Evolutionary conservation across 2,888 invertebrate genomes (phyloP), one percentile per base, ranked within the genome.

Genomic region (Cheilosia impressa): DNA sequence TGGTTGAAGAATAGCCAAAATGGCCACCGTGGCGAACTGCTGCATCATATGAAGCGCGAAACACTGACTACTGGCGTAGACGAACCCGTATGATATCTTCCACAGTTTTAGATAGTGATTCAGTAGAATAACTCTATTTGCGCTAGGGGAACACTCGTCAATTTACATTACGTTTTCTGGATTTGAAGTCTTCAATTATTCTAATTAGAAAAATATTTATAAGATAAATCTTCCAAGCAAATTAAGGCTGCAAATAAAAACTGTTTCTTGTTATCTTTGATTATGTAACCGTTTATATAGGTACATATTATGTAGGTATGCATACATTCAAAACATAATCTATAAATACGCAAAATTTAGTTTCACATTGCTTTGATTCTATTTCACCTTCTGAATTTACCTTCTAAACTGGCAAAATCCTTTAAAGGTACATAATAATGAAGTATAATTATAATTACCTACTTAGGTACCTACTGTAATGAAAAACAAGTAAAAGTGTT

Each of bases 1-100:
- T 97, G 87, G 95, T 96, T 84, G 92, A 92, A 88, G 92, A 92
- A 92, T 92, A 92, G 90, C 92, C 92, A 90, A 90, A 91, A 91
- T 92, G 92, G 92, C 92, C 92, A 90, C 92, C 92, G 89, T 91
- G 92, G 92, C 92, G 89, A 87, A 89, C 89, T 80, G 79, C 89
- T 88, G 89, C 89, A 89, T 89, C 89, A 78, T 88, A 89, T 88
- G 90, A 91, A 88, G 87, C 89, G 69, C 89, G 89, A 75, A 91
- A 91, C 87, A 89, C 89, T 78, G 90, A 91, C 87, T 90, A 91
- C 88, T 91, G 91, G 91, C 90, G 90, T 73, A 90, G 91, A 13
- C 91, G 91, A 57, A 87, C 90, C 34, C 92, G 92, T 80, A 89
- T 91, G 80, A 89, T 90, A 69, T 92, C 92, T 15, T 92, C 92